Evolutionary conservation across 2,888 invertebrate genomes (phyloP).

Genomic region (Onchidella celtica): DNA sequence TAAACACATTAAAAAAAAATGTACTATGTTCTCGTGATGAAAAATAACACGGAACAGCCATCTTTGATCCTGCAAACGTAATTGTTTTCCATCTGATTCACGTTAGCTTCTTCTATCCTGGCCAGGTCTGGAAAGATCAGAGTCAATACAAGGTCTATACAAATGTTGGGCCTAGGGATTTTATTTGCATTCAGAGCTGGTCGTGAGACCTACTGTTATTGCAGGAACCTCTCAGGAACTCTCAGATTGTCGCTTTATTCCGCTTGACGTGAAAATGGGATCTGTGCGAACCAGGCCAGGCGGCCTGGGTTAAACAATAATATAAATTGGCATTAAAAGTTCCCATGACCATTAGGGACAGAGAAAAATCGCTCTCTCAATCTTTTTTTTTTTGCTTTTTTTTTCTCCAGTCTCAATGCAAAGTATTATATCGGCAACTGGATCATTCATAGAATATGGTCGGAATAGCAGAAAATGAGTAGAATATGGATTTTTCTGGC

Average conservation of each 20-base stretch:
- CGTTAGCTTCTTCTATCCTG: neutral
- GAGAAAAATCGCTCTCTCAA: too few relatives aligned
- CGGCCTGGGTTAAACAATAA: constrained; percentile 5
- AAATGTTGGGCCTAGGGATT: neutral
- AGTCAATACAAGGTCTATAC: neutral
- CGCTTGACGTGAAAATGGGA: constrained; percentile 13
- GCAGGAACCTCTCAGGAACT: constrained; percentile 8
- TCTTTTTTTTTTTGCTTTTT: too few relatives aligned
- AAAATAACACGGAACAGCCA: neutral
- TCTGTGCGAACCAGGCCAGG: constrained; percentile 16
- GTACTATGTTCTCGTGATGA: too few relatives aligned
- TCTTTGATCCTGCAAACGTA: neutral
- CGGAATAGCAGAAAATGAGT: too few relatives aligned
- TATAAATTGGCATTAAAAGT: neutral
- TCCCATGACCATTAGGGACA: neutral
- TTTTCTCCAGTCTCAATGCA: too few relatives aligned
- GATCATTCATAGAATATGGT: too few relatives aligned
- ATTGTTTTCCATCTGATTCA: neutral
- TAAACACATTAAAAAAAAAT: too few relatives aligned
- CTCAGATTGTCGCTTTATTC: constrained; percentile 13
- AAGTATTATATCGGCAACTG: too few relatives aligned
- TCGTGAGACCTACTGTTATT: constrained; percentile 2
- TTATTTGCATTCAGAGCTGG: neutral
- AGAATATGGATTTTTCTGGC: too few relatives aligned
- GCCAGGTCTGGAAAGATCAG: neutral